A percentile compares a stretch with the other conserved stretches of the same genome.
phyloP scores from a whole-genome alignment of 2,797 vertebrate genomes.

The Melanotaenia trifasciata region DNA sequence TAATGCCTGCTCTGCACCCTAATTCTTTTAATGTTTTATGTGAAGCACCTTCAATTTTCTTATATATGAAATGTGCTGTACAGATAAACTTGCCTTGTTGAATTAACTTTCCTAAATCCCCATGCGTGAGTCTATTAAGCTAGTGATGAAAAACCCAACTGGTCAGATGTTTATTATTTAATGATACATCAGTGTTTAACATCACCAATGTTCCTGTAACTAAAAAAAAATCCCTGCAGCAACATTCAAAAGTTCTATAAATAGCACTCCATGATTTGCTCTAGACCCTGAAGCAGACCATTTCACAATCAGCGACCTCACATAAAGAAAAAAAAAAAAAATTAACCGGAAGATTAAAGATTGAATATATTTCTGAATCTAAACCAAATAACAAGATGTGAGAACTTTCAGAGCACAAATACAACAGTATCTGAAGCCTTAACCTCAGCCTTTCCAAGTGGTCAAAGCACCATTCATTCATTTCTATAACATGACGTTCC shows the following conservation, averaged over 20 bases:
- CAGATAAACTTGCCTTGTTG: background rate
- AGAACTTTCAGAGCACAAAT: background rate
- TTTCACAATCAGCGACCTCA: background rate
- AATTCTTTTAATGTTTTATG: background rate
- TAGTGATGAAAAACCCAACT: too few relatives aligned
- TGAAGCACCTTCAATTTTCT: too few relatives aligned
- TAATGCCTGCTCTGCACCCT: too few relatives aligned
- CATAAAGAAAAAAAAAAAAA: background rate
- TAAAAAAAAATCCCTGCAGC: background rate
- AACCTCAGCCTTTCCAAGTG: conserved; percentile 52
- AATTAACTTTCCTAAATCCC: background rate
- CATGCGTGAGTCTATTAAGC: too few relatives aligned
- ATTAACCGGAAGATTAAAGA: background rate
- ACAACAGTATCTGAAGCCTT: conserved; percentile 16
- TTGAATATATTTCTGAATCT: background rate
- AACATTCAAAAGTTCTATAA: too few relatives aligned
- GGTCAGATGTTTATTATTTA: background rate
- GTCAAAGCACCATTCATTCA: conserved; percentile 36
- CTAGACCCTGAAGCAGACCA: background rate
- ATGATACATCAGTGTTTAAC: too few relatives aligned
- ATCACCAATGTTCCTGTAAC: background rate
- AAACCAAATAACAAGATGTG: background rate
- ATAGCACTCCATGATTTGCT: background rate
- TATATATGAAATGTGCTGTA: too few relatives aligned
- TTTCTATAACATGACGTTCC: conserved; percentile 32